A percentile compares a stretch with the other conserved stretches of the same genome.
Evolutionary conservation across 2,888 invertebrate species (phyloP).

Genomic region (Lycaena phlaeas): DNA sequence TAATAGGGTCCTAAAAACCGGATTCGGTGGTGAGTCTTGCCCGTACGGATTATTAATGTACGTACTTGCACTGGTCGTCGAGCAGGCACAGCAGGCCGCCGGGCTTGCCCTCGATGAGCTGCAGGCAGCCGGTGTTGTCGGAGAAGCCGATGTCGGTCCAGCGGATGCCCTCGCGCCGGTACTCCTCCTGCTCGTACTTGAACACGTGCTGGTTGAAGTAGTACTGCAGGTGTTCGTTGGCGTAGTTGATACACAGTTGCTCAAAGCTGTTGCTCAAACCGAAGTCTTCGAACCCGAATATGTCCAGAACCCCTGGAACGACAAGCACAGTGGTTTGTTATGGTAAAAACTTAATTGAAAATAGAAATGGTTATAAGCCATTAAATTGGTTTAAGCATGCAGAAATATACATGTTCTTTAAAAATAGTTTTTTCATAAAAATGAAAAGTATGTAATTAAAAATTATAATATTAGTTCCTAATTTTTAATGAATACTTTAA

Average conservation of each 20-base stretch:
- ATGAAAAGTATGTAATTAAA: no score
- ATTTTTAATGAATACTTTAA: no score
- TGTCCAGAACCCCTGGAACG: constrained; percentile 88
- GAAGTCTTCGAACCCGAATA: constrained; percentile 98
- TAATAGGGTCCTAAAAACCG: no score
- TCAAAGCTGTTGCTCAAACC: constrained; percentile 93
- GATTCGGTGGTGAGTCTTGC: no score
- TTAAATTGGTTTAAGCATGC: no score
- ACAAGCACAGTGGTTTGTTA: no score
- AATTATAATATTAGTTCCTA: no score
- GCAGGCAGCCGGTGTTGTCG: constrained; percentile 95
- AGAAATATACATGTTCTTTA: no score
- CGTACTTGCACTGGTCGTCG: constrained; percentile 97
- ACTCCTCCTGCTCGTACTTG: constrained; percentile 97
- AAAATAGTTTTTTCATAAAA: no score
- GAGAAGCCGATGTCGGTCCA: constrained; percentile 98
- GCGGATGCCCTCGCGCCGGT: constrained; percentile 91
- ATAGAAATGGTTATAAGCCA: no score
- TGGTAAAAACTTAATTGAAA: no score
- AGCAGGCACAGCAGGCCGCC: constrained; percentile 91
- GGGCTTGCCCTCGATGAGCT: constrained; percentile 92
- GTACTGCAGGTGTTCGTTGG: constrained; percentile 96
- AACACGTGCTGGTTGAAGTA: constrained; percentile 99
- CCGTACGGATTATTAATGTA: constrained; percentile 20
- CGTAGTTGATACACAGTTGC: constrained; percentile 97